Conservation (phyloP, 2,888 invertebrate species). For the Lottia scabra region DNA sequence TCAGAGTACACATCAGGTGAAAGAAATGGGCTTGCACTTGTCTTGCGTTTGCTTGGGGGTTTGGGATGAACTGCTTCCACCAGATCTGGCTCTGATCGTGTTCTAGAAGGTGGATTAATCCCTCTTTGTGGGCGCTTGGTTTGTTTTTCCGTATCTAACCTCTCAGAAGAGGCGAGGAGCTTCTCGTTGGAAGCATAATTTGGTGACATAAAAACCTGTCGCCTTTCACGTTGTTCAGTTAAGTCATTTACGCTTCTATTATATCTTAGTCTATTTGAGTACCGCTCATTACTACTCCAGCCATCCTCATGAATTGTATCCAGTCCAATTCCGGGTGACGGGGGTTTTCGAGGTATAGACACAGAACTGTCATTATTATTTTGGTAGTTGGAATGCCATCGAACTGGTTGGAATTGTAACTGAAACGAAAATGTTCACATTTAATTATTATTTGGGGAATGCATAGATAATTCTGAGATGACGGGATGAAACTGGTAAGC, state of each 20-base stretch:
- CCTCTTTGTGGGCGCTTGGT: background rate
- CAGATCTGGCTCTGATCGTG: background rate
- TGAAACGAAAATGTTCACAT: background rate
- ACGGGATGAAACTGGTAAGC: too few species aligned
- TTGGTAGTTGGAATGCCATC: background rate
- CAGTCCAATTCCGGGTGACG: background rate
- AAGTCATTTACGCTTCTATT: background rate
- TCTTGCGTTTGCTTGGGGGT: background rate
- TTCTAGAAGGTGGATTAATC: background rate
- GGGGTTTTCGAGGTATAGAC: background rate
- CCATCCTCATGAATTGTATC: background rate
- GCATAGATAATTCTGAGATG: too few species aligned
- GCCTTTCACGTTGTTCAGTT: background rate
- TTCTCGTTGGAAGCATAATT: background rate
- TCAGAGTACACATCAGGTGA: background rate
- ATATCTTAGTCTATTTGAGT: background rate
- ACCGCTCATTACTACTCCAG: background rate
- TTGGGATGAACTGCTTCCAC: background rate
- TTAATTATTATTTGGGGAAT: too few species aligned
- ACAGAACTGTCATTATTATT: background rate
- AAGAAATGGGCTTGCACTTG: background rate
- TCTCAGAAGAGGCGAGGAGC: background rate
- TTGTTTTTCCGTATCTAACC: background rate
- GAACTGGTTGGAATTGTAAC: background rate
- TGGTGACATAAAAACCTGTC: too few species aligned